Percentiles rank a stretch among this genome's conserved stretches.
Conservation (phyloP, 2,797 vertebrate species). For the Myioborus miniatus region DNA sequence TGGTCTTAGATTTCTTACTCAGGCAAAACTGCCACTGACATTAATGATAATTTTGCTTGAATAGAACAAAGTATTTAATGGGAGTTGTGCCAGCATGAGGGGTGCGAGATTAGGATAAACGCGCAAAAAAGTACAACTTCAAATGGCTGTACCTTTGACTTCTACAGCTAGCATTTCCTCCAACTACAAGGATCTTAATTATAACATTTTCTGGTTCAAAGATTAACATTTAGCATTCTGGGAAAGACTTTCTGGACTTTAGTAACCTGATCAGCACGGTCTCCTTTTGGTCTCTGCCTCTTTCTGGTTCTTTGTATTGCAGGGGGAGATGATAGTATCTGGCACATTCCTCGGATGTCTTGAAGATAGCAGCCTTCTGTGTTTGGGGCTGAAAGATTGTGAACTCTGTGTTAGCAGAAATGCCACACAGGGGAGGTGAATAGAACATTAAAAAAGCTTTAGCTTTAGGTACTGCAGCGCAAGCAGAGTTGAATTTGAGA, state of each 20-base stretch:
- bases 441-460: slow-evolving; percentile 79
- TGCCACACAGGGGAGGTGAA: slow-evolving; percentile 77
- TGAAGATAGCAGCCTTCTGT: slow-evolving; percentile 84
- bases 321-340: slow-evolving; percentile 89
- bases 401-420: slow-evolving; percentile 80
- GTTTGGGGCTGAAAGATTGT: slow-evolving; percentile 79
- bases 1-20: slow-evolving; percentile 35
- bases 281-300: slow-evolving; percentile 70
- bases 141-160: slow-evolving; percentile 54
- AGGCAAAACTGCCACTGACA: slow-evolving; percentile 53
- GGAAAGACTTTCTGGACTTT: slow-evolving; percentile 73
- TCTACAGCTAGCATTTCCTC: slow-evolving; percentile 52
- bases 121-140: slow-evolving; percentile 38
- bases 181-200: slow-evolving; percentile 73
- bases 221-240: slow-evolving; percentile 73
- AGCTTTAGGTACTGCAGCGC: slow-evolving; percentile 73
- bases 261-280: slow-evolving; percentile 81
- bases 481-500: slow-evolving; percentile 80
- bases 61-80: slow-evolving; percentile 37
- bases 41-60: slow-evolving; percentile 56
- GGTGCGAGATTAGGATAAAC: neutral
- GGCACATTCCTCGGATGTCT: slow-evolving; percentile 92
- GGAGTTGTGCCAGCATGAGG: slow-evolving; percentile 27
- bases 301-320: slow-evolving; percentile 78
- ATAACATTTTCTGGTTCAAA: slow-evolving; percentile 77